Conservation (phyloP, 37 sponge, comb jelly and placozoan genomes). For the Aphrocallistes beatrix region DNA sequence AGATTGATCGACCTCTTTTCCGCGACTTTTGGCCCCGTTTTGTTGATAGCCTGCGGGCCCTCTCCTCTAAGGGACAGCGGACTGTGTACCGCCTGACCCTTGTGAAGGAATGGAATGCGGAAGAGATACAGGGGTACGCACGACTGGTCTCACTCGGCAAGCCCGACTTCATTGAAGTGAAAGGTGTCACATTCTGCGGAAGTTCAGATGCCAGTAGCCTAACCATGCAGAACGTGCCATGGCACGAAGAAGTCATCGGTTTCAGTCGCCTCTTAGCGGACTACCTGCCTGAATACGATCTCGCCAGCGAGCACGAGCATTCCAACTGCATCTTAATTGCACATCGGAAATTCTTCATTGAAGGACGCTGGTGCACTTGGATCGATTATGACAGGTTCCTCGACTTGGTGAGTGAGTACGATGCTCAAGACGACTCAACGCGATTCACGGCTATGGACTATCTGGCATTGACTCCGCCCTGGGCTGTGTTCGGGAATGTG, state of each 20-base stretch:
- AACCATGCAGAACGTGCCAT: slow-evolving; percentile 86
- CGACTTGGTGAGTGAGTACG: slow-evolving; percentile 47
- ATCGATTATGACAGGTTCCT: slow-evolving; percentile 83
- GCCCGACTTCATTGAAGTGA: slow-evolving; percentile 92
- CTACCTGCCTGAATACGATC: slow-evolving; percentile 62
- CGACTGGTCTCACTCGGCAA: slow-evolving; percentile 54
- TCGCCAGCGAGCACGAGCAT: slow-evolving; percentile 92
- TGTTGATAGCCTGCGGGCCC: slow-evolving; percentile 53
- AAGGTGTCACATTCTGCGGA: slow-evolving; percentile 95
- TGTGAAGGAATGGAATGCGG: slow-evolving; percentile 90
- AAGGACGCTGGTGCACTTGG: slow-evolving; percentile 85
- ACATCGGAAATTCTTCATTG: slow-evolving; percentile 79
- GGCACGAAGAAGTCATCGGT: slow-evolving; percentile 86
- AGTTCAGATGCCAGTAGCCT: slow-evolving; percentile 71
- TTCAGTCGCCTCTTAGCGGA: slow-evolving; percentile 72
- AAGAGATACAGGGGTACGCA: slow-evolving; percentile 73
- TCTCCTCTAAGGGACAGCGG: slow-evolving; percentile 77
- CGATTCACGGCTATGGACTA: slow-evolving; percentile 71
- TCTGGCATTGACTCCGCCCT: slow-evolving; percentile 64
- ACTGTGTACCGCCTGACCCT: slow-evolving; percentile 91
- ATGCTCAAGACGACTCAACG: not conserved
- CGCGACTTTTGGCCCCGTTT: slow-evolving; percentile 86
- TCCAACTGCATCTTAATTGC: slow-evolving; percentile 90
- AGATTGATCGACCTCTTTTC: slow-evolving; percentile 85
- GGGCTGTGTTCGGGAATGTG: slow-evolving; percentile 66